Percentiles rank a stretch among this genome's conserved stretches.
These are phyloP conservation scores for Coccyzus lansbergi DNA, from an alignment of 2,797 vertebrate species.

Conservation along the genomic window DNA sequence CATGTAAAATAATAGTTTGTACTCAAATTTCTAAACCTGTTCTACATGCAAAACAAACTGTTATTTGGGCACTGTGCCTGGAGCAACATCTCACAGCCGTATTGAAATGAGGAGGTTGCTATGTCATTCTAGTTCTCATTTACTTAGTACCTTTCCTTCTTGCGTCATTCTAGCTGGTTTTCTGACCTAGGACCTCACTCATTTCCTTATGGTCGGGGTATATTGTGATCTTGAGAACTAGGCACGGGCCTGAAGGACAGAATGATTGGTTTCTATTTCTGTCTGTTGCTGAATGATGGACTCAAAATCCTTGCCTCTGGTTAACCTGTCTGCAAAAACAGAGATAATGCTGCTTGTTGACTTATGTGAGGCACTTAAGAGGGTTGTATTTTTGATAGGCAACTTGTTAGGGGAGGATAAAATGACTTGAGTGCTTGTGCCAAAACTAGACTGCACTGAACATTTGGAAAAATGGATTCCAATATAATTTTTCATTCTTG, in stretches of 20 bases:
- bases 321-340: constrained; percentile 50
- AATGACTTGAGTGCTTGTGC: constrained; percentile 54
- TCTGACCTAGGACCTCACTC: background rate
- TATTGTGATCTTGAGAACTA: background rate
- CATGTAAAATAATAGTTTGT: background rate
- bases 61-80: background rate
- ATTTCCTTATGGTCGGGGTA: background rate
- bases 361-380: constrained; percentile 32
- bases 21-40: background rate
- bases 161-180: background rate
- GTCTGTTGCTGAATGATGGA: constrained; percentile 38
- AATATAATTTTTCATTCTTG: constrained; percentile 58
- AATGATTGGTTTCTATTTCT: constrained; percentile 35
- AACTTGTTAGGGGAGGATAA: constrained; percentile 62
- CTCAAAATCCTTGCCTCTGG: constrained; percentile 17
- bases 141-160: background rate
- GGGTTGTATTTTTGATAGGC: constrained; percentile 66
- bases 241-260: background rate
- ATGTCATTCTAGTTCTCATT: background rate
- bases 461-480: constrained; percentile 66
- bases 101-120: background rate
- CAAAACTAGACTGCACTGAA: constrained; percentile 63
- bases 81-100: background rate
- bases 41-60: background rate
- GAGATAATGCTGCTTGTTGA: constrained; percentile 52